Evolutionary conservation across 2,888 invertebrate species (phyloP).

Genomic region (Lycaena phlaeas): DNA sequence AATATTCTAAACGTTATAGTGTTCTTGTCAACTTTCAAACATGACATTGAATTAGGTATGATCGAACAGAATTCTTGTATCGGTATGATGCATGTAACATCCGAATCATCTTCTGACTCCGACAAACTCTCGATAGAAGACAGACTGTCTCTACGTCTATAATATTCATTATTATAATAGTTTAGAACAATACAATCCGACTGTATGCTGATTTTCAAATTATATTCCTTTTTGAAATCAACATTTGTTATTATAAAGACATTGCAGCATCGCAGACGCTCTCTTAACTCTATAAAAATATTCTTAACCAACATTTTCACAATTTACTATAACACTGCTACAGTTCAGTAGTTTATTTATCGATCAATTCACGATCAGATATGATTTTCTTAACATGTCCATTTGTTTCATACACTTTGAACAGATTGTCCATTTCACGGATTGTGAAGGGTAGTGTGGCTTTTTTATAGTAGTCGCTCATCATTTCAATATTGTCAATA

Average conservation of each 20-base stretch:
- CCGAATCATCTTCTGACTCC: constrained; percentile 60
- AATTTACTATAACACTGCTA: constrained; percentile 16
- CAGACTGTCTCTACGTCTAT: constrained; percentile 46
- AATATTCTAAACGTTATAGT: constrained; percentile 61
- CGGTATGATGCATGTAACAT: constrained; percentile 42
- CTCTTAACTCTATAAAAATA: constrained; percentile 74
- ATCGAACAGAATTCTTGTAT: constrained; percentile 54
- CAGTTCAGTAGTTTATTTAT: constrained; percentile 39
- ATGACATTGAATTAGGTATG: constrained; percentile 66
- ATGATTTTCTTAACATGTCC: constrained; percentile 63
- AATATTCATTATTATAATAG: constrained; percentile 43
- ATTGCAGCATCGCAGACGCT: constrained; percentile 74
- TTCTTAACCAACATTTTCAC: constrained; percentile 60
- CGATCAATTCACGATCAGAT: constrained; percentile 37
- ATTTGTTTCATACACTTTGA: constrained; percentile 74
- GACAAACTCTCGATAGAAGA: constrained; percentile 65
- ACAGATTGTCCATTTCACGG: constrained; percentile 82
- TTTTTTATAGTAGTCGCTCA: constrained; percentile 87
- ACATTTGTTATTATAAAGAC: constrained; percentile 68
- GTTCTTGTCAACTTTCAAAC: constrained; percentile 57
- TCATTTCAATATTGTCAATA: constrained; percentile 90
- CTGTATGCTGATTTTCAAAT: constrained; percentile 61
- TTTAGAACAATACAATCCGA: constrained; percentile 56
- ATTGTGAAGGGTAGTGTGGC: constrained; percentile 86
- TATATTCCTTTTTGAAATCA: constrained; percentile 51